Conservation (phyloP, 2,797 vertebrate species). For the Alosa sapidissima region DNA sequence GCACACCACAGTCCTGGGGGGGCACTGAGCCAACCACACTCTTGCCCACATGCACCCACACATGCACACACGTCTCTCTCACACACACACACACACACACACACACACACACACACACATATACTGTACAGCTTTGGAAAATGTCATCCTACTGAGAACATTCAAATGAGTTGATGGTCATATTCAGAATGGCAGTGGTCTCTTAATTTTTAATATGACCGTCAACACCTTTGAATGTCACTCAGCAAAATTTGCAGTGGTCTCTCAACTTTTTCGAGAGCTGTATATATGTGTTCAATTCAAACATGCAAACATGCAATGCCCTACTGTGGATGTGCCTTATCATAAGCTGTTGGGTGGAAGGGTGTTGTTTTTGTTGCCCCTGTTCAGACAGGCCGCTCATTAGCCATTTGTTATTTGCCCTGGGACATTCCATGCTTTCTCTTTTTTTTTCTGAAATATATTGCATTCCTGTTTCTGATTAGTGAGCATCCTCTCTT, state of each 20-base stretch:
- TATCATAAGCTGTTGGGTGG: background rate
- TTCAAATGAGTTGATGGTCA: no score
- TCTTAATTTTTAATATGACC: no score
- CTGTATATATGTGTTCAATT: no score
- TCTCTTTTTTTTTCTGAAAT: slow-evolving; percentile 24
- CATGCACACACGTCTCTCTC: background rate
- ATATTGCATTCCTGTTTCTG: background rate
- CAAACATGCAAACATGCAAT: background rate
- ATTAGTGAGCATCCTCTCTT: background rate
- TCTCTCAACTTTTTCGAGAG: no score
- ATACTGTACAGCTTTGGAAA: no score
- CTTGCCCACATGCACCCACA: slow-evolving; percentile 50
- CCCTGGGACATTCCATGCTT: slow-evolving; percentile 32
- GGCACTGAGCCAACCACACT: slow-evolving; percentile 43
- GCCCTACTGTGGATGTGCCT: background rate
- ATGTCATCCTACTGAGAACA: no score
- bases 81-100: background rate
- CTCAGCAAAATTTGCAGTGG: no score
- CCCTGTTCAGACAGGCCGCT: slow-evolving; percentile 19
- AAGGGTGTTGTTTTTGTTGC: slow-evolving; percentile 17
- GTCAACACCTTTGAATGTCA: no score
- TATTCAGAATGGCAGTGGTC: no score
- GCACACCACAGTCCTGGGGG: no score
- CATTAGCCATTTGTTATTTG: background rate
- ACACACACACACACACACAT: background rate